Evolutionary conservation across 2,797 vertebrate genomes (phyloP).

Genomic region (Gephyroberyx darwinii): DNA sequence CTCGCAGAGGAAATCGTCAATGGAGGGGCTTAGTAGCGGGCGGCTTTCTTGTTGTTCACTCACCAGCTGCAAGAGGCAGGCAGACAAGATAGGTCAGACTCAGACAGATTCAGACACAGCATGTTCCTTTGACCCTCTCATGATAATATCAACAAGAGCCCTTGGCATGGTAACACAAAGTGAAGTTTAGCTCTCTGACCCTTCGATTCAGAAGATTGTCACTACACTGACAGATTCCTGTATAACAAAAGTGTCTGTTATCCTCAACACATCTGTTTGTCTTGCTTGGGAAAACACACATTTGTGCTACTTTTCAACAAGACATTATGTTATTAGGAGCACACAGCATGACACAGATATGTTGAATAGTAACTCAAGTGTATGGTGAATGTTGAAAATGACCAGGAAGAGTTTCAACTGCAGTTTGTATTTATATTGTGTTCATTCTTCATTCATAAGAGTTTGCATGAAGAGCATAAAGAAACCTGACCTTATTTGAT

Average conservation of each 20-base stretch:
- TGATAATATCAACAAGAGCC: slow-evolving; percentile 13
- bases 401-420: background rate
- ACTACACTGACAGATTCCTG: slow-evolving; percentile 14
- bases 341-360: slow-evolving; percentile 29
- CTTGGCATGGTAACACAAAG: background rate
- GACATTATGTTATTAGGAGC: background rate
- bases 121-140: slow-evolving; percentile 11
- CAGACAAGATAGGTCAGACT: slow-evolving; percentile 64
- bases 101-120: slow-evolving; percentile 1
- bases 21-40: slow-evolving; percentile 97
- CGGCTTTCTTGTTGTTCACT: slow-evolving; percentile 99
- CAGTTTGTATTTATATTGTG: background rate
- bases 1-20: slow-evolving; percentile 98
- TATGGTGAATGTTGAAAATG: background rate
- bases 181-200: slow-evolving; percentile 17
- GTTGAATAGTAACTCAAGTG: slow-evolving; percentile 16
- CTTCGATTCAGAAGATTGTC: slow-evolving; percentile 17
- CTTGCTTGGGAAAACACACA: background rate
- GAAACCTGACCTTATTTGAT: background rate
- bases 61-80: slow-evolving; percentile 91
- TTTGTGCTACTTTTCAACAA: too few relatives aligned
- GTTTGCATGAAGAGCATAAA: background rate
- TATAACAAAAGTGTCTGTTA: background rate
- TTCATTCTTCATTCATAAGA: background rate
- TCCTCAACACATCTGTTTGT: background rate